Conservation (phyloP, 2,888 invertebrate species). For the Macrosiphum euphorbiae region DNA sequence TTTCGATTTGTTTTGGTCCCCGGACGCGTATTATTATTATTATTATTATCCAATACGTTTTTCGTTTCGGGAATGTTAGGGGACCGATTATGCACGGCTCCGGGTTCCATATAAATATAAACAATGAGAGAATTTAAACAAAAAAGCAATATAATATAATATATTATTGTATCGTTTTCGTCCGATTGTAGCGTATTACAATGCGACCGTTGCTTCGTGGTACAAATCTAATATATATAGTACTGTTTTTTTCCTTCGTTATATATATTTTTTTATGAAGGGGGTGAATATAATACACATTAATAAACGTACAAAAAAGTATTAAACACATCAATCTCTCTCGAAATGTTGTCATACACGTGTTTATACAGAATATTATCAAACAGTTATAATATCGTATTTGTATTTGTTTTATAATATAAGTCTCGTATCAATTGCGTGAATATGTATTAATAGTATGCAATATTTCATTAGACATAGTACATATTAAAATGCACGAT, state of each 20-base stretch:
- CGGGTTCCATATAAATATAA: conserved; percentile 46
- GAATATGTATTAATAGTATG: neutral
- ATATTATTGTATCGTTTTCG: conserved; percentile 42
- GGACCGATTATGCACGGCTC: conserved; percentile 59
- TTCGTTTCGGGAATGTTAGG: conserved; percentile 54
- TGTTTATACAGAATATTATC: neutral
- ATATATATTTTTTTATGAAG: neutral
- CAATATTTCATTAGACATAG: neutral
- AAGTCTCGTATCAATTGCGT: neutral
- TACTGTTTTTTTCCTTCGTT: too few relatives aligned
- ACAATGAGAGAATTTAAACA: conserved; percentile 58
- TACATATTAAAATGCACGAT: neutral
- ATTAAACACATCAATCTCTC: neutral
- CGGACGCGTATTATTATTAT: conserved; percentile 45
- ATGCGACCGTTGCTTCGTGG: neutral
- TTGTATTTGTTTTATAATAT: neutral
- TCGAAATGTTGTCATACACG: neutral
- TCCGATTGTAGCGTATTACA: conserved; percentile 21
- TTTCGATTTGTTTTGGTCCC: conserved; percentile 64
- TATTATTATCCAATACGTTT: conserved; percentile 61
- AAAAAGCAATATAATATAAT: conserved; percentile 14
- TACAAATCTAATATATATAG: neutral
- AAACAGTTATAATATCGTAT: neutral
- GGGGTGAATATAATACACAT: neutral
- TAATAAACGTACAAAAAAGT: neutral